Conservation (phyloP, 2,797 vertebrate genomes). For the Babyrousa celebensis region DNA sequence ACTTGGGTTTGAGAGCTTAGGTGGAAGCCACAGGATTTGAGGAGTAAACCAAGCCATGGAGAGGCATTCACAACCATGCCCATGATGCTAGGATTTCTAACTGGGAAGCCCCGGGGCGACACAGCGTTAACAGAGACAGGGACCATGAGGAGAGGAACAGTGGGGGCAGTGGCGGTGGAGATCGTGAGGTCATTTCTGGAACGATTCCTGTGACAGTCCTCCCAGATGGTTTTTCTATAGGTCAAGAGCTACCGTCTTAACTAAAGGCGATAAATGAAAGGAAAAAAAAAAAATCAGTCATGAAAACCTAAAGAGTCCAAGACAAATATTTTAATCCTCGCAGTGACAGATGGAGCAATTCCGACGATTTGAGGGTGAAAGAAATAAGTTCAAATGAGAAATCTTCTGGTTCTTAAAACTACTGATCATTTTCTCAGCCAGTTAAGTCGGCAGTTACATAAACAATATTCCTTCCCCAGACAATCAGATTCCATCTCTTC, state of each 20-base stretch:
- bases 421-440: constrained; percentile 18
- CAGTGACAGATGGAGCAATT: constrained; percentile 64
- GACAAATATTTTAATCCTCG: not conserved
- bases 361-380: constrained; percentile 67
- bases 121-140: not conserved
- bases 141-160: not conserved
- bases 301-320: not conserved
- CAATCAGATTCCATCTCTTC: constrained; percentile 69
- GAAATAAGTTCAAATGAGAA: constrained; percentile 72
- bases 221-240: not conserved
- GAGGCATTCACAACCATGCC: fast-evolving
- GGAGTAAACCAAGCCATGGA: fast-evolving
- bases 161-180: not conserved
- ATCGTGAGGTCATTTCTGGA: not conserved
- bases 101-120: not conserved
- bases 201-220: not conserved
- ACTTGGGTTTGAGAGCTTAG: not conserved
- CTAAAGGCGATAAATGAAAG: not conserved
- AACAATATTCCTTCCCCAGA: constrained; percentile 64
- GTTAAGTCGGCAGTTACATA: not conserved
- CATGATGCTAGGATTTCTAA: fast-evolving
- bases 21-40: not conserved
- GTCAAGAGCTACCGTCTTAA: not conserved
- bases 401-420: constrained; percentile 2
- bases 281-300: not conserved